A percentile compares a stretch with the other conserved stretches of the same genome.
These are phyloP conservation scores for Pagetopsis macropterus DNA, from an alignment of 2,797 vertebrate species.

Conservation along the genomic window DNA sequence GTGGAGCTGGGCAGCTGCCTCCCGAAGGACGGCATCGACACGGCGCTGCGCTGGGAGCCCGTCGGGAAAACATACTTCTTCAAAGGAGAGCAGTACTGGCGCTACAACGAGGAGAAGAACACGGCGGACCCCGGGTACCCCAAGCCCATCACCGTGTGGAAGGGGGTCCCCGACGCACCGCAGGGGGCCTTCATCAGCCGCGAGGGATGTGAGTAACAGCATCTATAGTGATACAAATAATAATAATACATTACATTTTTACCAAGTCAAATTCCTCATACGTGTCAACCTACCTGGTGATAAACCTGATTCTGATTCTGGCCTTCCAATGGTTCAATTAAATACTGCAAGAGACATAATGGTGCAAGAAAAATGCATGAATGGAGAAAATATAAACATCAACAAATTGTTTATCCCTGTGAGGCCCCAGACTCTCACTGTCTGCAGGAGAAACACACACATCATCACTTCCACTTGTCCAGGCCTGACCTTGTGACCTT, in stretches of 20 bases:
- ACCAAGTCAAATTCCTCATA: no score
- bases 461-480: conserved; percentile 61
- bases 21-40: conserved; percentile 94
- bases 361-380: no score
- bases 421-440: not conserved
- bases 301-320: not conserved
- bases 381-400: no score
- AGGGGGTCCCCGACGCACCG: conserved; percentile 92
- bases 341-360: no score
- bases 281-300: no score
- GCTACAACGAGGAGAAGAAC: conserved; percentile 94
- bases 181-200: conserved; percentile 98
- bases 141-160: conserved; percentile 95
- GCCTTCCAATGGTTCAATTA: no score
- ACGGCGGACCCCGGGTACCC: conserved; percentile 94
- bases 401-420: not conserved
- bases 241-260: no score
- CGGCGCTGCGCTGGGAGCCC: conserved; percentile 94
- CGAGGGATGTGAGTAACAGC: conserved; percentile 92
- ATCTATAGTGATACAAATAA: no score
- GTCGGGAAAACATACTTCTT: conserved; percentile 98
- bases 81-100: conserved; percentile 97
- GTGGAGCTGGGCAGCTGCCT: conserved; percentile 92
- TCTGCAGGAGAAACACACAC: not conserved
- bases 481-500: conserved; percentile 39